phyloP scores from a whole-genome alignment of 2,797 vertebrate species.

The Hypotaenidia okinawae region DNA sequence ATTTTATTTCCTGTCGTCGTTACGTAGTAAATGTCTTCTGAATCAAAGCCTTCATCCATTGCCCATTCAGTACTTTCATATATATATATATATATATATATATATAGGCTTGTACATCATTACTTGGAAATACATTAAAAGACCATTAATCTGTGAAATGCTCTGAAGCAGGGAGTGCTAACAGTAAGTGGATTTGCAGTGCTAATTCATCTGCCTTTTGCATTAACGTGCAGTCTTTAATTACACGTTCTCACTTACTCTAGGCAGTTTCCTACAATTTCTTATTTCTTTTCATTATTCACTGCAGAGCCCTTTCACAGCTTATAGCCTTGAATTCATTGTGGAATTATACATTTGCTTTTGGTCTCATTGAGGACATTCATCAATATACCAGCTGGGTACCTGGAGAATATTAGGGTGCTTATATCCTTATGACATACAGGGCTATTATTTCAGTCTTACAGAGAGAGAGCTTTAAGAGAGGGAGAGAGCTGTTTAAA shows the following conservation, averaged over 20 bases:
- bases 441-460: neutral
- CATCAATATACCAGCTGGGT: neutral
- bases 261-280: neutral
- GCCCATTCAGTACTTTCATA: neutral
- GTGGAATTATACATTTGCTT: constrained; percentile 8
- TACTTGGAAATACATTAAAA: constrained; percentile 46
- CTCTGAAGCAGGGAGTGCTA: constrained; percentile 19
- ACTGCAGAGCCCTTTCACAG: neutral
- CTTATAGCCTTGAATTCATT: neutral
- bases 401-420: neutral
- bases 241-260: neutral
- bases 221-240: constrained; percentile 31
- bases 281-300: neutral
- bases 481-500: neutral
- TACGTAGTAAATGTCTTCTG: neutral
- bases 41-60: neutral
- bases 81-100: neutral
- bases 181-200: constrained; percentile 47
- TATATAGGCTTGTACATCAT: neutral
- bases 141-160: neutral
- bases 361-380: constrained; percentile 9
- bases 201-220: constrained; percentile 35
- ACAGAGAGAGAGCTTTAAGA: neutral
- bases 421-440: neutral
- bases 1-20: neutral